phyloP scores from a whole-genome alignment of 2,797 vertebrate species.

The Propithecus deckenii region DNA sequence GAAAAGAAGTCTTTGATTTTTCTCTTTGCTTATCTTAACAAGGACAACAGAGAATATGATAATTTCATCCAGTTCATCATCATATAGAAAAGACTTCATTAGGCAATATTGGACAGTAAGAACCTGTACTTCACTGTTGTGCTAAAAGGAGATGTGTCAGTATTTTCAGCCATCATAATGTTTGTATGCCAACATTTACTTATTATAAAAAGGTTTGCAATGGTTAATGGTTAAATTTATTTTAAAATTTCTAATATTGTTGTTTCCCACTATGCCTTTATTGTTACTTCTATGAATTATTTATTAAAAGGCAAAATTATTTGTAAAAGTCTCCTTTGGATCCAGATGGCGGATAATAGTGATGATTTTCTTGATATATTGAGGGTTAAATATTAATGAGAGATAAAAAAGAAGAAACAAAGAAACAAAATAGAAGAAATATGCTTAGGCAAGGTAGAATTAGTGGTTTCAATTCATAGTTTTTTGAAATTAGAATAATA shows the following conservation, averaged over 20 bases:
- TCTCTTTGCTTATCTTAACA: not conserved
- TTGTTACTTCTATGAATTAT: not conserved
- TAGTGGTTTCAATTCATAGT: not conserved
- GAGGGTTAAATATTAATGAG: not conserved
- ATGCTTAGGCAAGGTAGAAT: not conserved
- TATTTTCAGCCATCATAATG: not conserved
- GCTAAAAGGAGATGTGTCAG: not conserved
- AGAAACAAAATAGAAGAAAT: not conserved
- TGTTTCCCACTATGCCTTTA: not conserved
- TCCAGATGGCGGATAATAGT: not conserved
- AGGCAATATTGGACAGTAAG: not conserved
- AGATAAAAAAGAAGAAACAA: not conserved
- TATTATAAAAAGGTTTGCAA: not conserved
- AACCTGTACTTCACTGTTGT: not conserved
- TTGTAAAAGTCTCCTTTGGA: not conserved
- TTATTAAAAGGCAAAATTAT: constrained; percentile 9
- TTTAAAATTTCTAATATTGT: not conserved
- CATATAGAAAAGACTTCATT: not conserved
- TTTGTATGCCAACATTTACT: not conserved
- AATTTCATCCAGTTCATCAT: not conserved
- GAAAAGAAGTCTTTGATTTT: not conserved
- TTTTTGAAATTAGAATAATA: not conserved
- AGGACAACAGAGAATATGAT: not conserved
- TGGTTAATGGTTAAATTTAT: not conserved
- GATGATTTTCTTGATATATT: not conserved